Conservation (phyloP, 2,113 vertebrate genomes). For the Phrynosoma platyrhinos region DNA sequence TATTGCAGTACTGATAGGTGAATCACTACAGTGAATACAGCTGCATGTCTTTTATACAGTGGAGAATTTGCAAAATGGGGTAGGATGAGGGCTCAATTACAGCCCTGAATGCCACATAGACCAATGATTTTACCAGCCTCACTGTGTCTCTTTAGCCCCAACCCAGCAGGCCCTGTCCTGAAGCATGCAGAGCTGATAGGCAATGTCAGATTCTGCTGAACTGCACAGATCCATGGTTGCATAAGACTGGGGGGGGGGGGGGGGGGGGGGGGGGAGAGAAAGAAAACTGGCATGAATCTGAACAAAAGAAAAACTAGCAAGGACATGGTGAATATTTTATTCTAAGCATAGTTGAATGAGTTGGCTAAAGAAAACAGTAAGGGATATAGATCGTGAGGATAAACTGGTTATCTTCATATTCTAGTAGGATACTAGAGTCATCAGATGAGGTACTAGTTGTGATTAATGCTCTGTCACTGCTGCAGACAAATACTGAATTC, state of each 20-base stretch:
- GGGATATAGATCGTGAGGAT: neutral
- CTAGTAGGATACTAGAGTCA: neutral
- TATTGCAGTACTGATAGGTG: slow-evolving; percentile 34
- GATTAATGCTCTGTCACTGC: neutral
- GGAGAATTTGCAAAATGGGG: neutral
- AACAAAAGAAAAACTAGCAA: slow-evolving; percentile 4
- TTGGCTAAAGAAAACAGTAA: neutral
- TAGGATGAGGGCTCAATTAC: neutral
- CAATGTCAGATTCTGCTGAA: slow-evolving; percentile 4
- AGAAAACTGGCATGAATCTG: slow-evolving; percentile 1
- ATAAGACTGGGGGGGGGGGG: neutral
- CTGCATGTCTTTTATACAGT: neutral
- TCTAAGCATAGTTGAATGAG: neutral
- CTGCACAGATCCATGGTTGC: neutral
- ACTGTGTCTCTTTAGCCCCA: neutral
- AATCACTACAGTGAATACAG: slow-evolving; percentile 40
- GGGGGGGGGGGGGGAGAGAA: neutral
- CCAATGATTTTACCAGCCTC: neutral
- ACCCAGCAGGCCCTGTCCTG: neutral
- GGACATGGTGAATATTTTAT: neutral
- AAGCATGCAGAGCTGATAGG: neutral
- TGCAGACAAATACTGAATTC: no score
- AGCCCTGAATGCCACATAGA: neutral
- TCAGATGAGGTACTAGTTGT: neutral
- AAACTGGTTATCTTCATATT: neutral